A percentile compares a stretch with the other conserved stretches of the same genome.
These are phyloP conservation scores for Dione vanillae DNA, from an alignment of 2,888 invertebrate genomes.

Conservation along the genomic window DNA sequence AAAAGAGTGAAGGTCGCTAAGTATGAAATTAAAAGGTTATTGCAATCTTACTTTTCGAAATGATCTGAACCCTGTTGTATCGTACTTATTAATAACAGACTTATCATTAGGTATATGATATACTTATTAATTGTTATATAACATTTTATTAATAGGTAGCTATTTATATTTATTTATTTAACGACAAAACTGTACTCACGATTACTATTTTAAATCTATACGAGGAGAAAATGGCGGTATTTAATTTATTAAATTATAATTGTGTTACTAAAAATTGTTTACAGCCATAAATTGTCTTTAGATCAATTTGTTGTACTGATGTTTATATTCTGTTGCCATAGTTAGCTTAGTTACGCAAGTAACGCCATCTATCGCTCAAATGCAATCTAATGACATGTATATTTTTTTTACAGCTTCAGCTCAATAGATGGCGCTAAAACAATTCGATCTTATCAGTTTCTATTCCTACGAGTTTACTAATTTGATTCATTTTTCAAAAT, in stretches of 20 bases:
- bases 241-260: too few species aligned
- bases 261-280: too few species aligned
- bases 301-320: background rate
- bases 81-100: too few species aligned
- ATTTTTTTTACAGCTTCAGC: background rate
- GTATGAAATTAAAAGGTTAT: background rate
- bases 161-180: too few species aligned
- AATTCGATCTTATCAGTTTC: background rate
- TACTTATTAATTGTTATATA: too few species aligned
- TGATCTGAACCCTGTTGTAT: background rate
- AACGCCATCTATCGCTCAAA: slow-evolving; percentile 6
- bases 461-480: background rate
- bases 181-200: too few species aligned
- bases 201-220: too few species aligned
- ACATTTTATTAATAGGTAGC: too few species aligned
- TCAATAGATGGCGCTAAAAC: slow-evolving; percentile 4
- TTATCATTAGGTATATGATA: too few species aligned
- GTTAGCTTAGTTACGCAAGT: background rate
- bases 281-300: too few species aligned
- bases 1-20: background rate
- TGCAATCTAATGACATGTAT: background rate
- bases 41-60: background rate
- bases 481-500: too few species aligned
- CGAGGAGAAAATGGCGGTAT: too few species aligned
- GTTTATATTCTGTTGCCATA: slow-evolving; percentile 2